Conservation (phyloP, 1,140 invertebrate genomes). For the Hypsibius dujardini region DNA sequence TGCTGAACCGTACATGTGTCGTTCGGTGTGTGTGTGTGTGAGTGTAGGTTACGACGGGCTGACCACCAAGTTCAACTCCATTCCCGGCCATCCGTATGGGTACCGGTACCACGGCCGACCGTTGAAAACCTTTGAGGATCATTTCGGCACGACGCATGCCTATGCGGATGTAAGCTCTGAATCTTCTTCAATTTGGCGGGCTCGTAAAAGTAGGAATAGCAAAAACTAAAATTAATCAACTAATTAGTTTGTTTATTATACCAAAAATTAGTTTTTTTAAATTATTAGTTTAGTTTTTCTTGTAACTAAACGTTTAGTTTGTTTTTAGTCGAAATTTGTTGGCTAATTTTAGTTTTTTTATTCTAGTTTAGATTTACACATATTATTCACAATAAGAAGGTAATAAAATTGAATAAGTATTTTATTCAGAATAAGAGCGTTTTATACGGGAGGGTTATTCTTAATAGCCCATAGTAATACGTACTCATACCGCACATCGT, state of each 20-base stretch:
- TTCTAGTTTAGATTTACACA: no score
- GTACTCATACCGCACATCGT: no score
- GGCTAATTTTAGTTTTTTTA: no score
- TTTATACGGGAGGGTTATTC: no score
- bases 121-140: not conserved
- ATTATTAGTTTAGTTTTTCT: not conserved
- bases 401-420: no score
- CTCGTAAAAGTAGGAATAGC: no score
- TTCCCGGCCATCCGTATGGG: not conserved
- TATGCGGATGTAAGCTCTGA: not conserved
- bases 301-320: not conserved
- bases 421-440: no score
- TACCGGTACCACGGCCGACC: constrained; percentile 11
- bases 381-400: no score
- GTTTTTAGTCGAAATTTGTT: not conserved
- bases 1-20: no score
- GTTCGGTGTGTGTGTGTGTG: not conserved
- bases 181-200: not conserved
- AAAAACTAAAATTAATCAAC: no score
- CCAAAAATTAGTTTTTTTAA: not conserved
- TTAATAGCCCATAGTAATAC: no score
- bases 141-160: not conserved
- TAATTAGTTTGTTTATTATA: not conserved
- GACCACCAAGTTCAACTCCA: not conserved
- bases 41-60: constrained; percentile 3